These are phyloP conservation scores for Xyrauchen texanus DNA, from an alignment of 2,113 vertebrate genomes.

Conservation along the genomic window DNA sequence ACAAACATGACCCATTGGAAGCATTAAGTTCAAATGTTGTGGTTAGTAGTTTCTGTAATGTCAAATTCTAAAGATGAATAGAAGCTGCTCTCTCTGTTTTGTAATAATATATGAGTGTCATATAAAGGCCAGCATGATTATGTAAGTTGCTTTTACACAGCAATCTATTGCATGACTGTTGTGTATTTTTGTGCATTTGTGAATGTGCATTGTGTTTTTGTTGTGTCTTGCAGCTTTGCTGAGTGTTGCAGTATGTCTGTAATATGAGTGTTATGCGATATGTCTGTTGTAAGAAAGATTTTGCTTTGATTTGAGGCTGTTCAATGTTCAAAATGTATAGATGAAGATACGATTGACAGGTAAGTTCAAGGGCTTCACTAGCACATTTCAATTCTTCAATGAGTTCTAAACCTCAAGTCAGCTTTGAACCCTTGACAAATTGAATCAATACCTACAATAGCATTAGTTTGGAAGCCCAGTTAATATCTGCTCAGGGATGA, in stretches of 20 bases:
- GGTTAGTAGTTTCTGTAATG: background rate
- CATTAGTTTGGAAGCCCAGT: constrained; percentile 2
- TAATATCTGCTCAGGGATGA: background rate
- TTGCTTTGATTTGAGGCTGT: background rate
- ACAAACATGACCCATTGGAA: background rate
- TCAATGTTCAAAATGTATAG: background rate
- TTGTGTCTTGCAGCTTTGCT: constrained; percentile 8
- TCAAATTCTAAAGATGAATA: background rate
- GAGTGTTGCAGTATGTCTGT: constrained; percentile 23
- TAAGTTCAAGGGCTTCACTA: constrained; percentile 14
- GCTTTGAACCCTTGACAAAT: constrained; percentile 21
- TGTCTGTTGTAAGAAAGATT: no score
- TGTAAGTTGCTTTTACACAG: constrained; percentile 27
- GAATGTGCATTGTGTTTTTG: constrained; percentile 53
- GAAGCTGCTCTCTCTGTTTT: constrained; percentile 17
- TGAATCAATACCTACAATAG: background rate
- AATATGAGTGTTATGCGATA: constrained; percentile 26
- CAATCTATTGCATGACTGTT: constrained; percentile 60
- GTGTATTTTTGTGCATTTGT: constrained; percentile 47
- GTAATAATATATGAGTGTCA: constrained; percentile 33
- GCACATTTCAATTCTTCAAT: background rate
- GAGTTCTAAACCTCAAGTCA: constrained; percentile 12
- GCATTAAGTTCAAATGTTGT: background rate
- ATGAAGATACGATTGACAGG: background rate
- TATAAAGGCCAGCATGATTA: constrained; percentile 67